Percentiles rank a stretch among this genome's conserved stretches.
Conservation (phyloP, 2,113 vertebrate species). For the Campylomormyrus tamandua region DNA sequence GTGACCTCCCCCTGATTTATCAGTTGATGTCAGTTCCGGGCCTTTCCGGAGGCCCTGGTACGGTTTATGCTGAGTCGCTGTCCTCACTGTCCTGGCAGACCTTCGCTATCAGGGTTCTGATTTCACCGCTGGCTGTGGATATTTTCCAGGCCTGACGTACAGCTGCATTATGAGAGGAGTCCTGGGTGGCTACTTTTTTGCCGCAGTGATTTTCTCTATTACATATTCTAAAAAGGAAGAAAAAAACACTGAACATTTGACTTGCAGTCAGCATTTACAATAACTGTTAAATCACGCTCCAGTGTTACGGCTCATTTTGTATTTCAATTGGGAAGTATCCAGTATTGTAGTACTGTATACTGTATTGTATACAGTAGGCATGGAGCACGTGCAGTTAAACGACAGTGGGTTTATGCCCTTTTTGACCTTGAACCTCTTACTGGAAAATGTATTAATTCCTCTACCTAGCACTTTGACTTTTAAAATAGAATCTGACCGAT, state of each 20-base stretch:
- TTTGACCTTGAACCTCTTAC: neutral
- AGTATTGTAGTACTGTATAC: neutral
- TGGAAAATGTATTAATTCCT: neutral
- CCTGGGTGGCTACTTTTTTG: neutral
- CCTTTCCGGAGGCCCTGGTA: neutral
- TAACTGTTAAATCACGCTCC: neutral
- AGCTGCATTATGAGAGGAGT: neutral
- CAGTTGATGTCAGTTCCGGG: neutral
- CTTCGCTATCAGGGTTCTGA: neutral
- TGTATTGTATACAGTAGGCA: neutral
- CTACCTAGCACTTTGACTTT: neutral
- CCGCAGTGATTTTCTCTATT: neutral
- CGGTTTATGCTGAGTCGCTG: neutral
- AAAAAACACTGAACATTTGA: neutral
- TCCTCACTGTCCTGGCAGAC: neutral
- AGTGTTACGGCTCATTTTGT: neutral
- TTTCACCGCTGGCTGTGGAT: neutral
- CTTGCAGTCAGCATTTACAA: neutral
- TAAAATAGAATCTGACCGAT: neutral
- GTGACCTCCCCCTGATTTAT: slow-evolving; percentile 4
- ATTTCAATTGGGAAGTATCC: neutral
- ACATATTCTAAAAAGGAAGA: neutral
- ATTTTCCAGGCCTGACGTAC: neutral
- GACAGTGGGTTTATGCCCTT: neutral
- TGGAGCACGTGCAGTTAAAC: neutral